These are phyloP conservation scores for Bucorvus abyssinicus DNA, from an alignment of 2,797 vertebrate species.

Conservation along the genomic window DNA sequence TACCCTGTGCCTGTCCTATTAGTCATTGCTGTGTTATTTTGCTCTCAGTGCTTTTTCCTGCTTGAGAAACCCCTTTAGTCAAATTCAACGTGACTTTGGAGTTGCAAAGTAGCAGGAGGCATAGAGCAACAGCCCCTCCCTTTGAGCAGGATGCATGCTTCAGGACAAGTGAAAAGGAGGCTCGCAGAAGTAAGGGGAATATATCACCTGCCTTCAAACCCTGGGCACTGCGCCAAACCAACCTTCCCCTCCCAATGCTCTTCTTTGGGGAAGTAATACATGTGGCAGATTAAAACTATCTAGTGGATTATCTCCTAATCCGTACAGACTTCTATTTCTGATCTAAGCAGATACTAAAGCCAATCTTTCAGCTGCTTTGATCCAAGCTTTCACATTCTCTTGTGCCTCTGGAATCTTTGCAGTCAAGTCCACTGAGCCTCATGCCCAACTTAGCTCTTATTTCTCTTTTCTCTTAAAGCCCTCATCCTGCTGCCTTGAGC, in stretches of 20 bases:
- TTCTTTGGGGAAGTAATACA: not conserved
- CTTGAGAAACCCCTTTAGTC: not conserved
- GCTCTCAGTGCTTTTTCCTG: not conserved
- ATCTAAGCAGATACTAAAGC: slow-evolving; percentile 47
- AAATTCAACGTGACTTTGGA: not conserved
- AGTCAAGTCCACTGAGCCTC: not conserved
- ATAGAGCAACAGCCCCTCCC: fast-evolving
- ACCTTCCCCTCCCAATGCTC: not conserved
- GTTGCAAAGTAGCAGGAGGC: not conserved
- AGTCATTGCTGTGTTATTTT: not conserved
- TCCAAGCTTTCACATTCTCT: slow-evolving; percentile 3
- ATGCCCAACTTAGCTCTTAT: not conserved
- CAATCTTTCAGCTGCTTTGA: slow-evolving; percentile 33
- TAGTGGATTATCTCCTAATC: slow-evolving; percentile 53
- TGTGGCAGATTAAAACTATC: slow-evolving; percentile 40
- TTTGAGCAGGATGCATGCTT: not conserved
- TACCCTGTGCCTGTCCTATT: not conserved
- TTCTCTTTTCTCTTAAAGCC: not conserved
- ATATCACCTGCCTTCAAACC: not conserved
- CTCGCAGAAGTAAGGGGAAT: not conserved
- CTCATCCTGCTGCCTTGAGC: not conserved
- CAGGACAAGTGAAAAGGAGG: not conserved
- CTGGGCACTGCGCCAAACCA: not conserved
- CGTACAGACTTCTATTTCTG: slow-evolving; percentile 4
- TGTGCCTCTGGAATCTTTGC: not conserved